phyloP scores from a whole-genome alignment of 2,797 vertebrate genomes.

The Cygnus olor region DNA sequence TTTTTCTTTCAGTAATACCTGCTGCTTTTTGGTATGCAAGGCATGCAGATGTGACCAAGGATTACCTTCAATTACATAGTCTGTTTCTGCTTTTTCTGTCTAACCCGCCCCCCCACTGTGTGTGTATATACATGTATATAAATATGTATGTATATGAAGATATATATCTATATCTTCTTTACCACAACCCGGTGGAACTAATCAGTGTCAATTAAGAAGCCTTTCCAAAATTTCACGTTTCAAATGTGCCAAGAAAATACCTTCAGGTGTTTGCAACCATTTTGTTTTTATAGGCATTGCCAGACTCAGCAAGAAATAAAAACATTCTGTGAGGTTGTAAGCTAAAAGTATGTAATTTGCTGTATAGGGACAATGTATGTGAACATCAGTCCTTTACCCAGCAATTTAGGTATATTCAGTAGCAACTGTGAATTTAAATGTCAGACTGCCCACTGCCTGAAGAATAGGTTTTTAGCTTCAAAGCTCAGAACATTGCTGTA shows the following conservation, averaged over 20 bases:
- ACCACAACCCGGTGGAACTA: neutral
- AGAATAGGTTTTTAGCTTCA: neutral
- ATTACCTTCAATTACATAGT: neutral
- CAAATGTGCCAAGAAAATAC: neutral
- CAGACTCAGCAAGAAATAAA: neutral
- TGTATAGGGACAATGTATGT: neutral
- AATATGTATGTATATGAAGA: neutral
- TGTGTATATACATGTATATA: accelerated
- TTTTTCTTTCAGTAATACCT: neutral
- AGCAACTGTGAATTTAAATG: neutral
- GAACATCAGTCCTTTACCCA: neutral
- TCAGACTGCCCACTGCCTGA: neutral
- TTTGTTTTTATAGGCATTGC: neutral
- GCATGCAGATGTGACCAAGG: neutral
- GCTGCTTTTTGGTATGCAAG: neutral
- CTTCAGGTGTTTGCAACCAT: neutral
- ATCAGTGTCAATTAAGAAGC: neutral
- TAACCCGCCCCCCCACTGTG: accelerated
- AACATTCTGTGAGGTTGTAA: neutral
- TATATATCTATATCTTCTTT: neutral
- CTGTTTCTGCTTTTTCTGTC: neutral
- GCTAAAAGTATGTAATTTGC: neutral
- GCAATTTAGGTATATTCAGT: neutral
- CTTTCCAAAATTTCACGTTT: neutral
- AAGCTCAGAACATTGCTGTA: neutral